Conservation (phyloP, 2,888 invertebrate genomes). For the Amphimallon solstitiale region DNA sequence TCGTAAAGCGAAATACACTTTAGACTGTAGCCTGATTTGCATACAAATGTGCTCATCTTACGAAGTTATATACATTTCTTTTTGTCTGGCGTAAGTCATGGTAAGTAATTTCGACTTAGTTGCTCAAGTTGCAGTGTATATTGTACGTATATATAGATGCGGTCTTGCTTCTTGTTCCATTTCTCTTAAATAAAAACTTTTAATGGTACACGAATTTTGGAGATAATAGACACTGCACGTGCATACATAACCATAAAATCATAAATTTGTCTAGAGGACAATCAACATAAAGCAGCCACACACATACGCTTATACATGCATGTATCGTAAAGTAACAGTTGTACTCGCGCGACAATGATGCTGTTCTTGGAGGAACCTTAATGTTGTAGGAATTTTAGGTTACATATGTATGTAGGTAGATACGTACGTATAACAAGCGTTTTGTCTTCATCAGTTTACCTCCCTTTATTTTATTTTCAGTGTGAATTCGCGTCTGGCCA, state of each 20-base stretch:
- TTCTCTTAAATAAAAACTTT: not conserved
- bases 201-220: conserved; percentile 11
- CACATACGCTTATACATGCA: too few relatives aligned
- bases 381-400: conserved; percentile 1
- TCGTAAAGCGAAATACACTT: conserved; percentile 20
- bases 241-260: conserved; percentile 4
- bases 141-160: conserved; percentile 1
- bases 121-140: too few relatives aligned
- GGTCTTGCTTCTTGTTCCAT: not conserved
- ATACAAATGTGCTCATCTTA: conserved; percentile 22
- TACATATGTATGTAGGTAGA: too few relatives aligned
- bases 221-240: conserved; percentile 14
- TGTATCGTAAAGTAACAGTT: conserved; percentile 11
- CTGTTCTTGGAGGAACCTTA: not conserved
- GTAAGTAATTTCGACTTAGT: conserved; percentile 20
- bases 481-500: not conserved
- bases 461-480: not conserved
- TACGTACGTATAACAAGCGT: not conserved
- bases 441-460: not conserved
- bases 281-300: conserved; percentile 4
- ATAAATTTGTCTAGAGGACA: conserved; percentile 13
- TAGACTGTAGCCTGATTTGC: conserved; percentile 18
- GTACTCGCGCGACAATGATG: conserved; percentile 1
- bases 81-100: conserved; percentile 20
- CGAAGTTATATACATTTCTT: conserved; percentile 11